These are phyloP conservation scores for Perodicticus potto DNA, from an alignment of 2,797 vertebrate genomes.

Conservation along the genomic window DNA sequence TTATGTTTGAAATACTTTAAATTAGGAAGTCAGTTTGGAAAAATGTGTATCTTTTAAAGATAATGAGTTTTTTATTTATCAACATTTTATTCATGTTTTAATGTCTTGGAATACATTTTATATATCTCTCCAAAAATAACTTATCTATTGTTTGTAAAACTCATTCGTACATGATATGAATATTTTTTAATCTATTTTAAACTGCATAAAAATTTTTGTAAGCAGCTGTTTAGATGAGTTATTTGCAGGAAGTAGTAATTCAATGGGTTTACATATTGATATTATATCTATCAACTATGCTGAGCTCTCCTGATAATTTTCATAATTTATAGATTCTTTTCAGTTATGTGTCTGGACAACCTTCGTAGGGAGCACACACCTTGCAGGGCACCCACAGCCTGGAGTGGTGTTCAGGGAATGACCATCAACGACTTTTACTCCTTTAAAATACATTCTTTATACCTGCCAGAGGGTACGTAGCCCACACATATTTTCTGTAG, in stretches of 20 bases:
- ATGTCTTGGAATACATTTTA: background rate
- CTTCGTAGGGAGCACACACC: too few species aligned
- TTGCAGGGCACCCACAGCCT: too few species aligned
- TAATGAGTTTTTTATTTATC: background rate
- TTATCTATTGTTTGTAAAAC: background rate
- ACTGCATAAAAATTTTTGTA: background rate
- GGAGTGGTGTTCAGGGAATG: too few species aligned
- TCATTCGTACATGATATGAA: background rate
- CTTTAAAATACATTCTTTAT: too few species aligned
- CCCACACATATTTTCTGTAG: too few species aligned
- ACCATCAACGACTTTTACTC: too few species aligned
- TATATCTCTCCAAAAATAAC: background rate
- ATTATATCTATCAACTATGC: background rate
- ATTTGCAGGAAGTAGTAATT: background rate
- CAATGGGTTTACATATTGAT: background rate
- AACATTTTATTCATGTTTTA: background rate
- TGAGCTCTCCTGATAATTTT: background rate
- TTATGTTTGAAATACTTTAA: background rate
- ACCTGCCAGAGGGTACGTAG: too few species aligned
- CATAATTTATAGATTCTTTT: conserved; percentile 12
- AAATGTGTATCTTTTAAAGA: background rate
- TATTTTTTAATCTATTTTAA: background rate
- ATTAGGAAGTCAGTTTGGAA: background rate
- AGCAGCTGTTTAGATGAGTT: background rate
- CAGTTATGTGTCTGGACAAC: background rate